Evolutionary conservation across 2,797 vertebrate species (phyloP).

Genomic region (Emydoidea blandingii): DNA sequence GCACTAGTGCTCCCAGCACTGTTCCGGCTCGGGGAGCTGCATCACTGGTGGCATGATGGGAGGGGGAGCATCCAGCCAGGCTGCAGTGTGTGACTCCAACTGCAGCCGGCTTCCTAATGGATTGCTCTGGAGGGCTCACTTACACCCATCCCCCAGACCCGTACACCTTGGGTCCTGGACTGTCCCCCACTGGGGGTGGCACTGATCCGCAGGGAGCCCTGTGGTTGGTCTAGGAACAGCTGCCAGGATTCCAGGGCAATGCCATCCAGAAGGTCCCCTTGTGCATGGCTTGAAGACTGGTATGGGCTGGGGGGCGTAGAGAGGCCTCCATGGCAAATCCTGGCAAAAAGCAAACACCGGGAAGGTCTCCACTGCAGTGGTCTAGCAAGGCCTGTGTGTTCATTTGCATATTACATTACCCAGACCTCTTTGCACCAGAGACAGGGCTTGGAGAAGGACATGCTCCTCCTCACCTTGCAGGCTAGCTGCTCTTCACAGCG

Average conservation of each 20-base stretch:
- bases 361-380: not conserved
- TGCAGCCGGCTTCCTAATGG: no score
- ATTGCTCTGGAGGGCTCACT: no score
- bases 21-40: not conserved
- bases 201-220: not conserved
- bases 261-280: not conserved
- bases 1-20: not conserved
- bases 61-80: no score
- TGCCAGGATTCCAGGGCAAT: not conserved
- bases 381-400: not conserved
- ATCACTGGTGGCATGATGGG: no score
- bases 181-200: not conserved
- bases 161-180: not conserved
- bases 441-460: not conserved
- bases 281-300: not conserved
- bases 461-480: not conserved
- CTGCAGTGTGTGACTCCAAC: no score
- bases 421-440: not conserved
- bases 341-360: no score
- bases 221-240: not conserved
- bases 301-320: not conserved
- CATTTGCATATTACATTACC: not conserved
- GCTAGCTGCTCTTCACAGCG: no score
- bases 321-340: no score
- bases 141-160: no score